These are phyloP conservation scores for Psittacus erithacus DNA, from an alignment of 2,113 vertebrate genomes.

Conservation along the genomic window DNA sequence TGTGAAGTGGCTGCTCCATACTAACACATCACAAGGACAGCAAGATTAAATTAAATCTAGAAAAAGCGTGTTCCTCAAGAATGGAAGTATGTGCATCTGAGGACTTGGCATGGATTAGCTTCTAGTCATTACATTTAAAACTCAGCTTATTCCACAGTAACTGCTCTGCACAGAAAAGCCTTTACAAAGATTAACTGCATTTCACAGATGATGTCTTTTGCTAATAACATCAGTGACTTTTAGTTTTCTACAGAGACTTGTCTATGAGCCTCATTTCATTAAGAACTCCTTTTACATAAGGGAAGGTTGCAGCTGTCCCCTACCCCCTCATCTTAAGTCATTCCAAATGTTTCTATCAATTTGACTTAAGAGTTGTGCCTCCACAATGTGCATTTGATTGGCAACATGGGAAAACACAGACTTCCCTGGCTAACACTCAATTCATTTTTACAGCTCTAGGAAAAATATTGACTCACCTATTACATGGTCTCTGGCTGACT, in stretches of 20 bases:
- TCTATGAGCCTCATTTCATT: constrained; percentile 22
- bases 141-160: neutral
- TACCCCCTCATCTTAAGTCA: neutral
- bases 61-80: neutral
- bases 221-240: constrained; percentile 28
- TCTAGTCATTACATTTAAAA: constrained; percentile 1
- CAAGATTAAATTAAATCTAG: neutral
- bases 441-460: neutral
- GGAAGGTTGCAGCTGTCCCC: neutral
- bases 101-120: neutral
- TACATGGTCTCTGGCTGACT: constrained; percentile 83
- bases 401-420: neutral
- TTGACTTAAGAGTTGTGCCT: neutral
- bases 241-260: constrained; percentile 31
- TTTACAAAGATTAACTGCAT: neutral
- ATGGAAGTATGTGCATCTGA: neutral
- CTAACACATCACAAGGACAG: neutral
- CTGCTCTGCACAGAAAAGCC: neutral
- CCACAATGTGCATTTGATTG: neutral
- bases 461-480: constrained; percentile 82
- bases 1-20: neutral
- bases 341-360: constrained; percentile 25
- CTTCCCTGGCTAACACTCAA: neutral
- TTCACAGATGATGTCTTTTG: constrained; percentile 42
- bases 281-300: neutral